Conservation (phyloP, 2,888 invertebrate species). For the Amphipoea lucens region DNA sequence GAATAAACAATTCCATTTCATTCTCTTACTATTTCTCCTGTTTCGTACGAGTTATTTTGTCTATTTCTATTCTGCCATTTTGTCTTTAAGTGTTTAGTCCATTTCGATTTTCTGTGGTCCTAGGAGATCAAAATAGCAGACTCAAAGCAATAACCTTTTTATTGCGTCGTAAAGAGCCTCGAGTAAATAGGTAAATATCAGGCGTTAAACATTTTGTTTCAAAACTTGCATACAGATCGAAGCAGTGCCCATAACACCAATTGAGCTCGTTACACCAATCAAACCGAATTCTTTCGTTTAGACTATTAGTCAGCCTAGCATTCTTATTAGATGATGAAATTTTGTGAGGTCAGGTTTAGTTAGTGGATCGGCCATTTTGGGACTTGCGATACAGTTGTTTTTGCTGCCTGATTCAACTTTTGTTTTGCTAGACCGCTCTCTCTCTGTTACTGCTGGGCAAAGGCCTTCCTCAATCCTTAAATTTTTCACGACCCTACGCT, state of each 20-base stretch:
- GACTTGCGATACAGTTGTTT: not conserved
- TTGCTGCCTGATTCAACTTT: not conserved
- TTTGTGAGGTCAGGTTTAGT: constrained; percentile 45
- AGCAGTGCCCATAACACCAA: constrained; percentile 76
- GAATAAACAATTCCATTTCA: not conserved
- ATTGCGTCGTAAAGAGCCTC: constrained; percentile 29
- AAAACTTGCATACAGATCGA: constrained; percentile 67
- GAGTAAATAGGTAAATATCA: constrained; percentile 29
- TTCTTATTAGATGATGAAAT: constrained; percentile 77
- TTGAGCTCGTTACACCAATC: constrained; percentile 84
- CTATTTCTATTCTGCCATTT: not conserved
- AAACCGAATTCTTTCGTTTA: constrained; percentile 78
- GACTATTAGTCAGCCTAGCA: constrained; percentile 77
- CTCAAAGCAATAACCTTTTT: constrained; percentile 24
- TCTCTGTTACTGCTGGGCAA: not conserved
- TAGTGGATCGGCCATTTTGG: constrained; percentile 7
- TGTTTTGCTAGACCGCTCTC: not conserved
- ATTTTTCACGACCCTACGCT: no score
- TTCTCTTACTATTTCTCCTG: not conserved
- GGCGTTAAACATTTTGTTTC: constrained; percentile 51
- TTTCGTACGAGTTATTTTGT: not conserved
- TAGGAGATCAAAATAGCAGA: not conserved
- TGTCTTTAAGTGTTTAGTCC: not conserved
- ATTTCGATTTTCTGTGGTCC: constrained; percentile 2
- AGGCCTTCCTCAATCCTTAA: no score